Evolutionary conservation across 2,888 invertebrate species (phyloP), one percentile per base, ranked within the genome.

Genomic region (Sussaba pulchella): DNA sequence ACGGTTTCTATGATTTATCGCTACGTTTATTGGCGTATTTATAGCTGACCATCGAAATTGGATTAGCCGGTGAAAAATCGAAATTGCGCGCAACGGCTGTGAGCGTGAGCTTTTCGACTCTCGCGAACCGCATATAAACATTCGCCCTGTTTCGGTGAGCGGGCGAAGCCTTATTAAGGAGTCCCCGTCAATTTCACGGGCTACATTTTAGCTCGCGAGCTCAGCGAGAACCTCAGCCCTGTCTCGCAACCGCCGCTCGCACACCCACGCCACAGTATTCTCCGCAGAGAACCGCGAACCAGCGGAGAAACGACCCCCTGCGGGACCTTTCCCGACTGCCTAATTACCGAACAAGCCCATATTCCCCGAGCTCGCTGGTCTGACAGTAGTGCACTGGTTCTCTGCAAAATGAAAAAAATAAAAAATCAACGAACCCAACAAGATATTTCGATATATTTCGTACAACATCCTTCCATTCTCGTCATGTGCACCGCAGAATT

Each of bases 331-430:
- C 47, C 84, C 85, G 83, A 82, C 78, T 84, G 85, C 85, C 89
- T 90, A 90, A 90, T 90, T 90, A 89, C 86, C 87, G 86, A 88
- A 89, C 88, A 87, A 89, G 87, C 86, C 86, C 86, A 66, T 64
- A 69, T 47, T 31, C 61, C 10, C 52, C 31, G 14, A 43, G 67
- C 70, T 41, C 75, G 52, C 52, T 61, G 61, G 19, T 63, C 73
- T 41, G 67, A 74, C 70, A 67, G 43, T 45, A 54, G 43, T 45
- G 45, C 39, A 52, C 39, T 24, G 76, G 50, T 31, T 61, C 54
- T 36, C 61, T 21, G 43, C 9, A 50, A 26, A 24, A 70, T 41
- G 19, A 59, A 17, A 63, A 24, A 57, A 43, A 64, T 9, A 6
- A 12, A 31, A 17, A 9, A 69, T 19, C 26, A 19, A 17, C 43